Percentiles rank a stretch among this genome's conserved stretches.
Evolutionary conservation across 2,797 vertebrate species (phyloP).

Genomic region (Sebastes trivittatus): DNA sequence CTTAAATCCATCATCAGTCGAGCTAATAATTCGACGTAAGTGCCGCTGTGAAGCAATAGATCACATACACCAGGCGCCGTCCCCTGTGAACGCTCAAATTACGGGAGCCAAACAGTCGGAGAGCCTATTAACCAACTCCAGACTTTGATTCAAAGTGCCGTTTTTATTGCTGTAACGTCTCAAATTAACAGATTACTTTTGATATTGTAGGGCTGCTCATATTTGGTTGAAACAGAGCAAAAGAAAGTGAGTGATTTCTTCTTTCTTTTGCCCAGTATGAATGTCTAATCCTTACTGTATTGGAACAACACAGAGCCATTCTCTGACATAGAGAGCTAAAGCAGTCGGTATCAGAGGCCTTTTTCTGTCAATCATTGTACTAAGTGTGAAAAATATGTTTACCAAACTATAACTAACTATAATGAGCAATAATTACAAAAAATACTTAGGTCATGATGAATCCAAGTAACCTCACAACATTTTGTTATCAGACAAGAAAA

Average conservation of each 20-base stretch:
- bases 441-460: too few species aligned
- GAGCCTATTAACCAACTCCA: constrained; percentile 58
- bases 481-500: too few species aligned
- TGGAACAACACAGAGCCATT: neutral
- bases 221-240: constrained; percentile 4
- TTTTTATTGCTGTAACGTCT: constrained; percentile 42
- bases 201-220: neutral
- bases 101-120: constrained; percentile 61
- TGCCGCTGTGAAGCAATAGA: constrained; percentile 65
- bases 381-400: too few species aligned
- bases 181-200: constrained; percentile 57
- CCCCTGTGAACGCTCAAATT: constrained; percentile 65
- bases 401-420: too few species aligned
- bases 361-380: neutral
- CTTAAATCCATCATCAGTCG: constrained; percentile 73
- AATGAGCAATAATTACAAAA: too few species aligned
- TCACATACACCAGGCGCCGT: constrained; percentile 56
- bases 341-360: neutral
- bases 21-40: constrained; percentile 65
- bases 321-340: neutral
- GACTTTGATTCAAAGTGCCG: constrained; percentile 59
- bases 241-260: constrained; percentile 5
- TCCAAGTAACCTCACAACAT: too few species aligned
- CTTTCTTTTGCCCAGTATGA: neutral
- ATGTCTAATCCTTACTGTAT: neutral